Conservation (phyloP, 2,888 invertebrate species). For the Metopia argyrocephala region DNA sequence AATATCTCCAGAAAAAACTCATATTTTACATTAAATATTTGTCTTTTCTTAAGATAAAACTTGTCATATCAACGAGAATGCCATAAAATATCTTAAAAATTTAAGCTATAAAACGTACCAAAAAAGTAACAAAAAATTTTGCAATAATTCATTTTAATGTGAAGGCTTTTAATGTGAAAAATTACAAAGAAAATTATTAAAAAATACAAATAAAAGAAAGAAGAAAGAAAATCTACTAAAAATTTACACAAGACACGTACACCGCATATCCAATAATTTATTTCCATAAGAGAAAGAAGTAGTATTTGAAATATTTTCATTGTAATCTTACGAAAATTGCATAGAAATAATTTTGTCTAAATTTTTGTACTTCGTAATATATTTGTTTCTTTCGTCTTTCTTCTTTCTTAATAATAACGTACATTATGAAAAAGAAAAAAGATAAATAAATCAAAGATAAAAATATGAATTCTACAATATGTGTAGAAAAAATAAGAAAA, state of each 20-base stretch:
- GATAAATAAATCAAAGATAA: slow-evolving; percentile 28
- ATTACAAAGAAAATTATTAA: slow-evolving; percentile 40
- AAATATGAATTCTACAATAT: no score
- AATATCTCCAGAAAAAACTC: no score
- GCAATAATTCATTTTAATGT: slow-evolving; percentile 59
- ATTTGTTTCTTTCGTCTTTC: no score
- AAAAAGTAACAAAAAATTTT: no score
- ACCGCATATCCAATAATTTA: neutral
- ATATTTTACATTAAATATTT: no score
- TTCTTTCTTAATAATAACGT: no score
- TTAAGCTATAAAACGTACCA: no score
- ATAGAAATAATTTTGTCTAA: neutral
- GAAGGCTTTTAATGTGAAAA: slow-evolving; percentile 53
- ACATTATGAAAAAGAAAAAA: no score
- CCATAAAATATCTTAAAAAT: no score
- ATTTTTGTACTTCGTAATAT: no score
- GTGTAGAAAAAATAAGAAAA: neutral
- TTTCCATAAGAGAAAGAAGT: neutral
- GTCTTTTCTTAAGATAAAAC: no score
- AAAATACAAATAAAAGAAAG: neutral
- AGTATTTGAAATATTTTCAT: slow-evolving; percentile 7
- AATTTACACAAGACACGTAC: slow-evolving; percentile 10
- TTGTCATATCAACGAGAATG: no score
- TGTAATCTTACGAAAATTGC: neutral
- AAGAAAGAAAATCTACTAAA: neutral